Evolutionary conservation across 2,888 invertebrate species (phyloP), one percentile per base, ranked within the genome.

Genomic region (Polydrusus pterygomalis): DNA sequence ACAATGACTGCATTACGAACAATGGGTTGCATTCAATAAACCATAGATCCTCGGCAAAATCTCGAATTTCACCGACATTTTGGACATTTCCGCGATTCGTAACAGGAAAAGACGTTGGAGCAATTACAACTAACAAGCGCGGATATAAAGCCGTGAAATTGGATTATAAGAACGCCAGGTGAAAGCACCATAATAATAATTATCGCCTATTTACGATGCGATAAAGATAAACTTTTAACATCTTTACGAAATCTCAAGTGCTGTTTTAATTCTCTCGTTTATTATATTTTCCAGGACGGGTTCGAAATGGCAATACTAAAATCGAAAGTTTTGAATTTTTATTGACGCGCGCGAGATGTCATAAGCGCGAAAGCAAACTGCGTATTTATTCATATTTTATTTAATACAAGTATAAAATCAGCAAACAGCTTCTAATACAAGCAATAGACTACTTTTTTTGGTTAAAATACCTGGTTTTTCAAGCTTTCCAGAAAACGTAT

Each of bases 1-100:
- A 47, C 47, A 47, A 43, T 17, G 47, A 8, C 47, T 17, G 47
- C 47, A 47, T 47, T 17, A 2, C 15, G n/a, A 47, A 47, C 47
- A 47, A 47, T 47, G 47, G 5, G n/a, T 17, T 9, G 47, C 17
- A 47, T 17, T 47, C 47, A 17, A 47, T 45, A 11, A 18, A 65
- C 51, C 67, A 25, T 67, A 67, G n/a, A 69, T 17, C 18, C 30
- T 25, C 20, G 25, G n/a, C 15, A 40, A 38, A 43, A 18, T 15
- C 11, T 64, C 15, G 30, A 69, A 69, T 69, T 69, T 69, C 69
- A 69, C 18, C n/a, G 69, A 43, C 69, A n/a, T 69, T 69, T 69
- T 45, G 20, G 58, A 58, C 58, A 69, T 69, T 69, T 69, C 69
- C 69, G 56, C 69, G 58, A 45, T 58, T 18, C 45, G 15, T 58